Evolutionary conservation across 2,797 vertebrate species (phyloP).

Genomic region (Bufotes viridis): DNA sequence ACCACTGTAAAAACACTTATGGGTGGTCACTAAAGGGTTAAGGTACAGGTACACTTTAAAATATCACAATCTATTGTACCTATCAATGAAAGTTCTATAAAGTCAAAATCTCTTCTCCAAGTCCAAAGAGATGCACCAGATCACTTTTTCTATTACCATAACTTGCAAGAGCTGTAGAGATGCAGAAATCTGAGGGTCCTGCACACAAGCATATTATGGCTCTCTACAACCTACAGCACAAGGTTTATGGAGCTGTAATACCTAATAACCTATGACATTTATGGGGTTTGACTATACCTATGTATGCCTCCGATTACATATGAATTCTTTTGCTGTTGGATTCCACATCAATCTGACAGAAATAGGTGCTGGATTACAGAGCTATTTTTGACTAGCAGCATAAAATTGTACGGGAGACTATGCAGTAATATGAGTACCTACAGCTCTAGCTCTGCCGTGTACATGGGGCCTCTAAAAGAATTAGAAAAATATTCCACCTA

Average conservation of each 20-base stretch:
- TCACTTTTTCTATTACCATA: no score
- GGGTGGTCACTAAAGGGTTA: no score
- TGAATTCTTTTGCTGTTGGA: not conserved
- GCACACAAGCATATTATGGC: not conserved
- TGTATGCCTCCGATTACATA: not conserved
- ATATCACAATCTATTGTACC: no score
- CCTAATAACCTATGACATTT: not conserved
- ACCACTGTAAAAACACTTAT: no score
- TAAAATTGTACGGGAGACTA: not conserved
- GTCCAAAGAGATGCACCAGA: no score
- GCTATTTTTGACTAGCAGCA: not conserved
- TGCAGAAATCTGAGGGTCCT: not conserved
- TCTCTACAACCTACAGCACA: not conserved
- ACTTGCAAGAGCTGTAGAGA: no score
- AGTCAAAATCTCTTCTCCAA: no score
- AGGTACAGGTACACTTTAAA: no score
- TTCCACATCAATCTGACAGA: not conserved
- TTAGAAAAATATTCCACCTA: not conserved
- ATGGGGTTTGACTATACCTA: not conserved
- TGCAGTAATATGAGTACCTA: not conserved
- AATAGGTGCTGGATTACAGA: not conserved
- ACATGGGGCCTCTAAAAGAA: not conserved
- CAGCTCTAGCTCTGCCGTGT: not conserved
- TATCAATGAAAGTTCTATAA: no score
- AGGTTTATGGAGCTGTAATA: not conserved